Evolutionary conservation across 2,888 invertebrate genomes (phyloP), one percentile per base, ranked within the genome.

Genomic region (Andrena trimmerana): DNA sequence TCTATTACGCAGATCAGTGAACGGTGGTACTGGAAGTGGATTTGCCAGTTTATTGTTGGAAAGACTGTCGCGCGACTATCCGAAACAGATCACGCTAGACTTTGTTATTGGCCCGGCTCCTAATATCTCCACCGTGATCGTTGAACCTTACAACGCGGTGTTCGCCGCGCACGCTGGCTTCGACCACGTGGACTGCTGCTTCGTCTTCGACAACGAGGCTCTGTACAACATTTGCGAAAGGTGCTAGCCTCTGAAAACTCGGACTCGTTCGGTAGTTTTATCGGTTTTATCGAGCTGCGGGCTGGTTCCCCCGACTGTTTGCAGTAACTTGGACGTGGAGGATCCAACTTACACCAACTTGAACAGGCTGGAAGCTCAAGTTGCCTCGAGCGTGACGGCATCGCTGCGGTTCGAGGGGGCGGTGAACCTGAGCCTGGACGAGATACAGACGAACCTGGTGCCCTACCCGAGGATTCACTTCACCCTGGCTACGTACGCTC

Each of bases 401-500:
- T 96, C 97, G 0, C 94, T 97, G 88, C 95, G 97, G 80, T 97
- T 97, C 86, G 95, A 96, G 89, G 96, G 97, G 0, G 95, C 96
- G 1, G 92, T 96, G 29, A 96, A 96, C 89, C 95, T 97, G 0
- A 95, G 95, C 89, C 94, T 98, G 65, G 95, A 96, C 8, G 98
- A 98, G 92, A 96, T 98, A 90, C 96, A 97, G 92, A 97, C 97
- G 1, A 97, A 97, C 91, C 93, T 97, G 76, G 96, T 98, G 48
- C 98, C 98, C 0, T 98, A 97, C 94, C 98, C 98, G 0, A 95
- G 98, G 91, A 97, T 98, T 75, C 98, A 98, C 92, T 98, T 97
- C 92, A 98, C 98, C 0, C 93, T 98, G 66, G 95, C 97, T 84
- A 97, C 96, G 50, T 98, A 96, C 94, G 96, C 97, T 0, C 97